A percentile compares a stretch with the other conserved stretches of the same genome.
Conservation (phyloP, 64 coral and sea anemone species). For the Porites australiensis region DNA sequence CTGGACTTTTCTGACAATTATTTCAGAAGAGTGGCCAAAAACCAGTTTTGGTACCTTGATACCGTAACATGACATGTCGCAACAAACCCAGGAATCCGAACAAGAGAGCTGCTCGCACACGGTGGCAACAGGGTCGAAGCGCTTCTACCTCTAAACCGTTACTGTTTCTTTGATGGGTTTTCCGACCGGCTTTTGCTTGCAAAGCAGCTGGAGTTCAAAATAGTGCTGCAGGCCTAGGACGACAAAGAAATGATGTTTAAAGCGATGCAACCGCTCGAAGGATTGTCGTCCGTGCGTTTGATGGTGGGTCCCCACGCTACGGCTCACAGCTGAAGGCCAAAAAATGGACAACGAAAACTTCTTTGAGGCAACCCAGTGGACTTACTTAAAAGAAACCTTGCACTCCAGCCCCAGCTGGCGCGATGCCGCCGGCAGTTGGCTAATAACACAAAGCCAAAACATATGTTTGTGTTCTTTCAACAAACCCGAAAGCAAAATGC, state of each 20-base stretch:
- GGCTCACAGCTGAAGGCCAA: background rate
- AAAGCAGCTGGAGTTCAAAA: background rate
- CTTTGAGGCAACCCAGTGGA: background rate
- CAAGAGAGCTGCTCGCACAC: background rate
- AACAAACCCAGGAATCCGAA: background rate
- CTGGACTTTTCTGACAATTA: constrained; percentile 18
- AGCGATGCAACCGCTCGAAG: background rate
- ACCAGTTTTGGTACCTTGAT: constrained; percentile 16
- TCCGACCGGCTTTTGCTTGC: background rate
- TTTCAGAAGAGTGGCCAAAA: background rate
- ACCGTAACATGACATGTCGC: background rate
- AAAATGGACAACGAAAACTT: background rate
- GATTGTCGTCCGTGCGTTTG: background rate
- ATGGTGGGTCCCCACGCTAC: background rate
- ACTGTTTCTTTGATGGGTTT: background rate
- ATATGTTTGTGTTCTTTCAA: background rate
- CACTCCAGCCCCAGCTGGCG: background rate
- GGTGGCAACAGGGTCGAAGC: background rate
- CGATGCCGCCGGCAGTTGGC: background rate
- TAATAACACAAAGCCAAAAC: background rate
- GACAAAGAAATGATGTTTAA: background rate
- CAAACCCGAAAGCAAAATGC: background rate
- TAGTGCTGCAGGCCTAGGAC: background rate
- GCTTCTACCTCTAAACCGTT: background rate
- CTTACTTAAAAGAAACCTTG: background rate